These are phyloP conservation scores for Lordiphosa mommai DNA, from an alignment of 1,140 invertebrate genomes.

Conservation along the genomic window DNA sequence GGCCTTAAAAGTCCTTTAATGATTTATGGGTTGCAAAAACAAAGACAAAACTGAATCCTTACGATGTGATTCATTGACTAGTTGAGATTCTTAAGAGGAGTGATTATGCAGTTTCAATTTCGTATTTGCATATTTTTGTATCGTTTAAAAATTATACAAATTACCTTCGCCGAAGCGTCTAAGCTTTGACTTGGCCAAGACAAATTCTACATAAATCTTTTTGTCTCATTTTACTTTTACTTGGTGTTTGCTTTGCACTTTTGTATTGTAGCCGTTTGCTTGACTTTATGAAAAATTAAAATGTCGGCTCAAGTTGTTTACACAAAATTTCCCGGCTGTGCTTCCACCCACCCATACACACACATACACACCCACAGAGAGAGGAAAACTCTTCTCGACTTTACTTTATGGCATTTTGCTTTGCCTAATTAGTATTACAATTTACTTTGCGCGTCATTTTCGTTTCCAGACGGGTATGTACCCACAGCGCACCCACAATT, in stretches of 20 bases:
- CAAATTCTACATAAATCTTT: constrained; percentile 25
- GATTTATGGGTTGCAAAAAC: too few species aligned
- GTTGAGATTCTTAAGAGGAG: too few species aligned
- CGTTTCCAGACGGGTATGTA: constrained; percentile 22
- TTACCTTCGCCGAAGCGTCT: constrained; percentile 15
- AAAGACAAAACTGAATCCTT: too few species aligned
- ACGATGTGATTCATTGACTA: too few species aligned
- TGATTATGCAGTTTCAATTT: too few species aligned
- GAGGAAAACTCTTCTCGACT: constrained; percentile 52
- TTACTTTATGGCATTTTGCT: constrained; percentile 44
- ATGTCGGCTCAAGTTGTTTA: constrained; percentile 73
- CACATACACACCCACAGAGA: neutral
- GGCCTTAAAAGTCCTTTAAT: too few species aligned
- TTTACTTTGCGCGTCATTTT: constrained; percentile 55
- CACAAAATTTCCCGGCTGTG: constrained; percentile 46
- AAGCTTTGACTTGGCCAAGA: constrained; percentile 14
- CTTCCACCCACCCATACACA: constrained; percentile 1
- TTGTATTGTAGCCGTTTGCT: constrained; percentile 27
- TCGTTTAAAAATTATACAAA: neutral
- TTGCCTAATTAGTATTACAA: constrained; percentile 77
- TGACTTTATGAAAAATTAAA: constrained; percentile 73
- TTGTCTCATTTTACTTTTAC: constrained; percentile 20
- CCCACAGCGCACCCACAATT: constrained; percentile 36
- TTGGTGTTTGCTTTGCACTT: constrained; percentile 53
- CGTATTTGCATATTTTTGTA: too few species aligned